Base-by-base conservation (phyloP, 2,797 vertebrate species). In the Channallabes apus region DNA sequence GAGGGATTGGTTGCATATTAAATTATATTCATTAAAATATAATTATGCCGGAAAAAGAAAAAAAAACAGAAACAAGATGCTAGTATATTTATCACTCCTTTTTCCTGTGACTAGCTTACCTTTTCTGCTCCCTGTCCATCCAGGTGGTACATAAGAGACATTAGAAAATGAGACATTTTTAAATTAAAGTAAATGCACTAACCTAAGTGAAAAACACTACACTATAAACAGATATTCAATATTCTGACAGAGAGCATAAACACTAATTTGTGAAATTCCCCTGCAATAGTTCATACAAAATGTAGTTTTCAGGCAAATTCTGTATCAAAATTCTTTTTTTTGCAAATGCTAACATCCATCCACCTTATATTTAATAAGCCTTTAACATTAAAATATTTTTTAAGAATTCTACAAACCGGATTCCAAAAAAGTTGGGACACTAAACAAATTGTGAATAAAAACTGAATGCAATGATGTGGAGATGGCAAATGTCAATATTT, bases 81-180 rank as follows among this genome's bases (percentile, higher is more conserved):
- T 67, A 58, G 27, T 5, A 35, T 9, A 59, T 78, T 35, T 24
- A 17, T 56, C 65, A 62, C n/a, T n/a, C 51, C 22, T 67, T 20
- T 35, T 77, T 72, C 24, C 65, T 62, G 14, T 59, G 18, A 32
- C 51, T 46, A 86, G 94, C 97, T 98, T 95, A 99, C 98, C 97
- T 96, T 94, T 97, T 98, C 88, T 97, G 96, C 92, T 98, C 97
- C 94, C 97, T 99, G 96, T 54, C 90, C 93, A 88, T 93, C 92
- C 94, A 94, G 90, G 89, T 92, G 88, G 88, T 86, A 87, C 71
- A 87, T 77, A 92, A 93, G 18, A 87, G 84, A 90, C 91, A 91
- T 85, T 85, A 90, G 89, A 92, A 58, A 32, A 84, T 86, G 81
- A 84, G 41, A 84, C 24, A 76, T 84, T 79, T 73, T 27, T 71